Percentiles rank a stretch among this genome's conserved stretches.
Conservation (phyloP, 2,113 vertebrate species). For the Tyrannus savana region DNA sequence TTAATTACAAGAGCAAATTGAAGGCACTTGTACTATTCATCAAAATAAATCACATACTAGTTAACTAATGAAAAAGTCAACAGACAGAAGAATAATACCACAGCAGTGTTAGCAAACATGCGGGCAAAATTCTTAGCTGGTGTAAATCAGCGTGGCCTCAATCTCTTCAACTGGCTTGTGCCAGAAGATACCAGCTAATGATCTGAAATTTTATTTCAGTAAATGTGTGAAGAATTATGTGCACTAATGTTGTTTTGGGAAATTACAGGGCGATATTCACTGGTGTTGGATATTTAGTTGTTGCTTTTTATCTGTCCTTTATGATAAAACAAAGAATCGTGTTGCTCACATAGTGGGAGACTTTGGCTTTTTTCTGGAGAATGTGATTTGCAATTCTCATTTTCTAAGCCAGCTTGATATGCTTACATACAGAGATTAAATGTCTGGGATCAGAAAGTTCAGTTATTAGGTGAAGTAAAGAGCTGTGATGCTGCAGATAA, state of each 20-base stretch:
- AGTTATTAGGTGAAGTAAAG: background rate
- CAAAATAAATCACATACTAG: conserved; percentile 36
- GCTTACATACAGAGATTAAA: background rate
- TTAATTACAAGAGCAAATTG: conserved; percentile 61
- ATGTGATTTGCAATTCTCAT: background rate
- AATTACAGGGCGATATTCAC: background rate
- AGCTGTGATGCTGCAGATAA: background rate
- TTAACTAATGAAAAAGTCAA: conserved; percentile 66
- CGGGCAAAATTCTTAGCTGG: background rate
- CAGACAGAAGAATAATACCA: conserved; percentile 39
- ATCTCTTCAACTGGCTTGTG: background rate
- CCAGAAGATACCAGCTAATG: background rate
- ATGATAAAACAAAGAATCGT: background rate
- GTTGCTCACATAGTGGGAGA: background rate
- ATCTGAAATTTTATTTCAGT: background rate
- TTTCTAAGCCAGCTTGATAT: background rate
- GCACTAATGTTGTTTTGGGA: background rate
- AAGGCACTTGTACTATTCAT: conserved; percentile 31
- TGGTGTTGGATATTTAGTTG: background rate
- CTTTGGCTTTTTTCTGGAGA: background rate
- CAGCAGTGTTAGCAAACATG: background rate
- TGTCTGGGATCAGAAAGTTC: background rate
- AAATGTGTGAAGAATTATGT: background rate
- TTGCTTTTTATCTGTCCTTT: conserved; percentile 13
- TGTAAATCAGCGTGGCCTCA: background rate